Evolutionary conservation across 2,888 invertebrate species (phyloP).

Genomic region (Cinara cedri): DNA sequence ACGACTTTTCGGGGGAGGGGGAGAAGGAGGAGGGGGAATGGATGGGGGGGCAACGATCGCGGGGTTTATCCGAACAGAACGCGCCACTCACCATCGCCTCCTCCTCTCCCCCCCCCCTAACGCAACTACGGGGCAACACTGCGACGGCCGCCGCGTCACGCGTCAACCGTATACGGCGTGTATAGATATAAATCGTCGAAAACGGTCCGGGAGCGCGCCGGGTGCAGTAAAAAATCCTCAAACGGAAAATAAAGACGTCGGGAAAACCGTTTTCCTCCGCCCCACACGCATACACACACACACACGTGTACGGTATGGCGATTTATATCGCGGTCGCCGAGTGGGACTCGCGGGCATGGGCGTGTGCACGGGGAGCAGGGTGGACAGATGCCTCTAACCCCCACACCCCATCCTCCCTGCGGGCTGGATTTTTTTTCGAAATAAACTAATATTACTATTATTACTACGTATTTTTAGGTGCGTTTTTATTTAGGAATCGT

Average conservation of each 20-base stretch:
- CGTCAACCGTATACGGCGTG: too few relatives aligned
- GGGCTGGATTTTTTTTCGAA: too few relatives aligned
- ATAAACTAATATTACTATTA: too few relatives aligned
- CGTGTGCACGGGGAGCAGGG: neutral
- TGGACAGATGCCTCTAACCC: neutral
- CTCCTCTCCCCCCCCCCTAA: neutral
- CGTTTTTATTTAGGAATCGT: too few relatives aligned
- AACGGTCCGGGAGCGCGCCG: too few relatives aligned
- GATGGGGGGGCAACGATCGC: slow-evolving; percentile 33
- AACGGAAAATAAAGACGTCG: slow-evolving; percentile 13
- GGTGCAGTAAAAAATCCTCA: neutral
- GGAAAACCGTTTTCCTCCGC: slow-evolving; percentile 1
- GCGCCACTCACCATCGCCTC: neutral
- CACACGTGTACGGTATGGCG: neutral
- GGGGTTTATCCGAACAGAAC: neutral
- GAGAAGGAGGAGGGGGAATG: too few relatives aligned
- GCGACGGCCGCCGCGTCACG: too few relatives aligned
- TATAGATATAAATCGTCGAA: too few relatives aligned
- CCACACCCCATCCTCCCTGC: too few relatives aligned
- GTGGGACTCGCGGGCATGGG: neutral
- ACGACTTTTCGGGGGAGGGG: too few relatives aligned
- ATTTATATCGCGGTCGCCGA: neutral
- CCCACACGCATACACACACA: neutral
- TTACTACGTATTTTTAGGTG: too few relatives aligned
- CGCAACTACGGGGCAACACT: neutral